Base-by-base conservation (phyloP, 2,888 invertebrate genomes). In the Ochlodes sylvanus region DNA sequence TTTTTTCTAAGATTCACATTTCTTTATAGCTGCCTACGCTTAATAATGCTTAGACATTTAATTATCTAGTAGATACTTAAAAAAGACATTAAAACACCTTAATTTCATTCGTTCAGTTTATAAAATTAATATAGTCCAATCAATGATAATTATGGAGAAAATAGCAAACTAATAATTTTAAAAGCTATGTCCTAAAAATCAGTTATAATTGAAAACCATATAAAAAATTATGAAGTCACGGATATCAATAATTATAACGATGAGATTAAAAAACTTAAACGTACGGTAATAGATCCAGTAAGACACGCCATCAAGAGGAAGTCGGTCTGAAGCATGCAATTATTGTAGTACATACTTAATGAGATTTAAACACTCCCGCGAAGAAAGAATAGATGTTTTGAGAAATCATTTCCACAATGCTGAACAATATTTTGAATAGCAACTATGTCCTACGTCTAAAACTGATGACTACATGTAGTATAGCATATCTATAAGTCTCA, bases 331-430 rank as follows among this genome's bases (percentile, higher is more conserved):
- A 41, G 15, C 14, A 41, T 67, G 50, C 63, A 63, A 44, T 68
- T 68, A 63, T 42, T 42, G 47, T 62, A 27, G 58, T 58, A 50
- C n/a, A n/a, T n/a, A n/a, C 10, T 19, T 19, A 65, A 71, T 68
- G 41, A 47, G 68, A 64, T 44, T 64, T 56, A 65, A 71, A 69
- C 69, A 71, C 44, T 66, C 58, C 60, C 55, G 19, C 60, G 34
- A 58, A 63, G 63, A 63, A 65, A 64, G 62, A 68, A 69, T 56
- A 62, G 32, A n/a, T 69, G 65, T 71, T 69, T 63, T 69, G 69
- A 68, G 61, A 71, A 17, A 17, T 17, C 2, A 52, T n/a, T 15
- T 38, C 19, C 14, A 60, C 41, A 58, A 66, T 60, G 52, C 34
- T 17, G 55, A 54, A 44, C 21, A 67, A 19, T 34, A 27, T 61